These are phyloP conservation scores for Pocota personata DNA, from an alignment of 2,888 invertebrate genomes.

Conservation along the genomic window DNA sequence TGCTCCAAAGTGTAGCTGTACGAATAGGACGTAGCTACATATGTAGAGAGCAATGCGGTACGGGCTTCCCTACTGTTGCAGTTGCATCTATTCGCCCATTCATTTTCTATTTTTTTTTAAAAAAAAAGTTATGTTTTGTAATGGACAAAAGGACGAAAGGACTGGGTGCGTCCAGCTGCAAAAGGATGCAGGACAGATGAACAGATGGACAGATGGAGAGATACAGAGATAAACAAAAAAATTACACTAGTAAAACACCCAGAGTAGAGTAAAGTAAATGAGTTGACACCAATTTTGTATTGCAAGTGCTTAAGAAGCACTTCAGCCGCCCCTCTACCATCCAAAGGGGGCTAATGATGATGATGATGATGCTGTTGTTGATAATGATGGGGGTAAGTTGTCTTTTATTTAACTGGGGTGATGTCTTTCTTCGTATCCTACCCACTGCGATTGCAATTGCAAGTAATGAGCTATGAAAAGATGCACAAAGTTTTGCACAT, in stretches of 20 bases:
- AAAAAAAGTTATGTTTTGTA: slow-evolving; percentile 11
- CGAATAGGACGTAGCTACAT: neutral
- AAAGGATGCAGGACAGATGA: slow-evolving; percentile 23
- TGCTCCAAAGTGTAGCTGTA: slow-evolving; percentile 41
- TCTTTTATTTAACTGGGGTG: slow-evolving; percentile 48
- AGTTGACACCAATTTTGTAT: slow-evolving; percentile 72
- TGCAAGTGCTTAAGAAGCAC: slow-evolving; percentile 65
- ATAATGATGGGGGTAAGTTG: slow-evolving; percentile 46
- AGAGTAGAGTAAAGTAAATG: slow-evolving; percentile 64
- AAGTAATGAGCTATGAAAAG: slow-evolving; percentile 72
- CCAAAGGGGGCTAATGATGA: slow-evolving; percentile 19
- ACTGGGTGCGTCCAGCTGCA: slow-evolving; percentile 19
- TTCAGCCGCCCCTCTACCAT: slow-evolving; percentile 8
- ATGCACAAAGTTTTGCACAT: slow-evolving; percentile 67
- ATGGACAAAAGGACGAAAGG: neutral
- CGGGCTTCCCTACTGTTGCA: slow-evolving; percentile 31
- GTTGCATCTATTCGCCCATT: slow-evolving; percentile 26
- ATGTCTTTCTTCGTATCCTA: slow-evolving; percentile 21
- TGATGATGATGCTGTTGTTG: slow-evolving; percentile 43
- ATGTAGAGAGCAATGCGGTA: too few species aligned
- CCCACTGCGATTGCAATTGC: slow-evolving; percentile 49
- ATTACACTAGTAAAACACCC: slow-evolving; percentile 48
- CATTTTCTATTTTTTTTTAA: slow-evolving; percentile 8
- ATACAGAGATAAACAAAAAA: slow-evolving; percentile 41
- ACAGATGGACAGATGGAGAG: slow-evolving; percentile 36